Base-by-base conservation (phyloP, 2,888 invertebrate genomes). In the Pocota personata region DNA sequence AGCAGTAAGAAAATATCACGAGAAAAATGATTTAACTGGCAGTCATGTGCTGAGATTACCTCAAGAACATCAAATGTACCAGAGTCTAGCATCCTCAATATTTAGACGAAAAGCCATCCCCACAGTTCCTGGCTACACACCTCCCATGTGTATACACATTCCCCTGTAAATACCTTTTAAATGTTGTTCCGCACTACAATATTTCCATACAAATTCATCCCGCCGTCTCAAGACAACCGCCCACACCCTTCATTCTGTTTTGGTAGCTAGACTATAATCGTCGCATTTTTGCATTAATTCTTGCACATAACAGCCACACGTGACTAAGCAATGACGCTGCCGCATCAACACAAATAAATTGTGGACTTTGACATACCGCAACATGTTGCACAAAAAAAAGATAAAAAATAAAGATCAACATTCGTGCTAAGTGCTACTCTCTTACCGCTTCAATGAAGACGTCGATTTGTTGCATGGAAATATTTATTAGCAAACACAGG, bases 271-370 rank as follows among this genome's bases (percentile, higher is more conserved):
- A n/a, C 46, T 24, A 27, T 50, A 30, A 69, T 43, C 57, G 48
- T 64, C 66, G 52, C 78, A 78, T 55, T 52, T 62, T 24, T 73
- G 83, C 73, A 67, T 67, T 43, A 30, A 77, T 82, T 82, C 48
- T 40, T 46, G 55, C 57, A 35, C 60, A 66, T 40, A 24, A 58
- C 10, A 21, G 2, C 40, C 62, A 46, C 35, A 52, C 66, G 32
- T 67, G 55, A 62, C 50, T 60, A 52, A 71, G 43, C 69, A 64
- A 40, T 80, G 46, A 69, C 69, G 76, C 55, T 21, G 32, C 12
- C 12, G 43, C 64, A n/a, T 46, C 43, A n/a, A 43, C 10, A 27
- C 32, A 24, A 64, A 4, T 37, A 73, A 16, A 27, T 27, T 64
- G 24, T 64, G 50, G 48, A 73, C 40, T 73, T 73, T 60, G 27